Evolutionary conservation across 2,113 vertebrate species (phyloP).

Genomic region (Chlamydotis undulata): DNA sequence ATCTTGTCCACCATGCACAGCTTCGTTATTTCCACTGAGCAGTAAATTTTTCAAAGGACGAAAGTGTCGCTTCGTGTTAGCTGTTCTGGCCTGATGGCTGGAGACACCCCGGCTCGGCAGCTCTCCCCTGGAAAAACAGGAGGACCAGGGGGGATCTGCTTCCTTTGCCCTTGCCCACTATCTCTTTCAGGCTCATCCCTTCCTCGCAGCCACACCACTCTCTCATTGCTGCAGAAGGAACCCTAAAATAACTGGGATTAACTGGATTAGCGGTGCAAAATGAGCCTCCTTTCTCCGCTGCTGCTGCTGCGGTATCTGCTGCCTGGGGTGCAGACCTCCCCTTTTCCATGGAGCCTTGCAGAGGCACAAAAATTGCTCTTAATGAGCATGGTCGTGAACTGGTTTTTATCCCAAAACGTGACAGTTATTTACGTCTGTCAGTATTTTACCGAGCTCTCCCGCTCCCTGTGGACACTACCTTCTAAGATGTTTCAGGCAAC

Average conservation of each 20-base stretch:
- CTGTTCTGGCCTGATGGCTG: not conserved
- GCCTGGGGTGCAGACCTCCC: conserved; percentile 28
- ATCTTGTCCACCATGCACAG: not conserved
- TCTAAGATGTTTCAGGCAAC: not conserved
- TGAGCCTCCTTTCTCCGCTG: not conserved
- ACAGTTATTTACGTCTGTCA: conserved; percentile 59
- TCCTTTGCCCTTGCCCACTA: conserved; percentile 1
- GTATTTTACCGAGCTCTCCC: not conserved
- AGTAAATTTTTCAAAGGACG: not conserved
- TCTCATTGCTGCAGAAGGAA: not conserved
- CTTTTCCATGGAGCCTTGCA: not conserved
- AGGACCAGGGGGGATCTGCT: not conserved
- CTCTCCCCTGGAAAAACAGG: not conserved
- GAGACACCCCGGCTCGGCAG: not conserved
- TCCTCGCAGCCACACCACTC: not conserved
- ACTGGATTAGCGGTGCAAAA: conserved; percentile 21
- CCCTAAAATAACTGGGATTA: conserved; percentile 24
- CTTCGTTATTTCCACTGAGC: not conserved
- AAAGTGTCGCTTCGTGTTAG: not conserved
- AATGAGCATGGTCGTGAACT: conserved; percentile 21
- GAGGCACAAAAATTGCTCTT: conserved; percentile 38
- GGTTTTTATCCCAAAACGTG: conserved; percentile 52
- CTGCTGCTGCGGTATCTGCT: not conserved
- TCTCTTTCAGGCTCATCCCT: not conserved
- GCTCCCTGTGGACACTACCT: not conserved